A percentile compares a stretch with the other conserved stretches of the same genome.
Evolutionary conservation across 1,140 invertebrate species (phyloP).

Genomic region (Leptinotarsa defecta): DNA sequence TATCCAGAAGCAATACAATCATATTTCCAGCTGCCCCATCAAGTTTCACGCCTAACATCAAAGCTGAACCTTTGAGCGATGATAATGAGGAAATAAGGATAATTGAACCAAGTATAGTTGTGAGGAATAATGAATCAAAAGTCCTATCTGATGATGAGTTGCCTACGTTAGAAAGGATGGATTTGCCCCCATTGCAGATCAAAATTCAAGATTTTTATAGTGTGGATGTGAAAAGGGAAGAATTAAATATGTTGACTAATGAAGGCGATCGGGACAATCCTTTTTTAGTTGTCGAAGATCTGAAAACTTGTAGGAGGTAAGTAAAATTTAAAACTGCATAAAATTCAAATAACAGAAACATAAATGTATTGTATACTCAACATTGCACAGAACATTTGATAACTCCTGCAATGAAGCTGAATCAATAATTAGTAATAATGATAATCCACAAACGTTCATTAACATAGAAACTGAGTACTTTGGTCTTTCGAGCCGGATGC

Average conservation of each 20-base stretch:
- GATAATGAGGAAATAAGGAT: background rate
- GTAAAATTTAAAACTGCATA: background rate
- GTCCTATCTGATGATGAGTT: background rate
- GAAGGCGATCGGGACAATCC: background rate
- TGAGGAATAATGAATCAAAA: background rate
- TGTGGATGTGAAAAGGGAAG: background rate
- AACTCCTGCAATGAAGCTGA: too few species aligned
- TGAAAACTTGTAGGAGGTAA: slow-evolving; percentile 6
- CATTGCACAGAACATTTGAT: too few species aligned
- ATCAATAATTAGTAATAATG: too few species aligned
- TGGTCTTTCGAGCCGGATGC: too few species aligned
- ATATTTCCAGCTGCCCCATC: background rate
- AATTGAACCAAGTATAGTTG: background rate
- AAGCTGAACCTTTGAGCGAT: background rate
- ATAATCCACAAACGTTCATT: too few species aligned
- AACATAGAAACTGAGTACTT: too few species aligned
- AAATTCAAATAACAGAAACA: too few species aligned
- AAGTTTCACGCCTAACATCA: background rate
- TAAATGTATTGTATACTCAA: too few species aligned
- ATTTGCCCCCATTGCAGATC: background rate
- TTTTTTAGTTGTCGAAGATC: background rate
- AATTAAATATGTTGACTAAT: background rate
- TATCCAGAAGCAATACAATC: too few species aligned
- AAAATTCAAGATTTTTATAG: slow-evolving; percentile 2
- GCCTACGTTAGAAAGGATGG: background rate